Conservation (phyloP, 2,888 invertebrate genomes). For the Pharmacophagus antenor region DNA sequence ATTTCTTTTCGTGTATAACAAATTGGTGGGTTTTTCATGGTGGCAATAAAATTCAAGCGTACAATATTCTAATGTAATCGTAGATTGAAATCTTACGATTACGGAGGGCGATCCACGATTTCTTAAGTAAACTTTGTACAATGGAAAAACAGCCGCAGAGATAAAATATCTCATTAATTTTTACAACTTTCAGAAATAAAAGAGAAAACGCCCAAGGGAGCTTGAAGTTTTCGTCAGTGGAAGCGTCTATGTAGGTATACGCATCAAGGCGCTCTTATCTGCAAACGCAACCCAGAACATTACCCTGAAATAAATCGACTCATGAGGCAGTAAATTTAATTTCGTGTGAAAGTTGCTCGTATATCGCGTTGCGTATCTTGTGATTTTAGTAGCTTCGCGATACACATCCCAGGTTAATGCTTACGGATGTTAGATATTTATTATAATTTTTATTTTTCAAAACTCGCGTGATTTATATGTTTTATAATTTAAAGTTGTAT, state of each 20-base stretch:
- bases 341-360: slow-evolving; percentile 66
- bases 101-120: slow-evolving; percentile 38
- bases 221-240: slow-evolving; percentile 53
- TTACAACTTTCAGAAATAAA: slow-evolving; percentile 66
- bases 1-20: slow-evolving; percentile 24
- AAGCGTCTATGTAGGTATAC: slow-evolving; percentile 44
- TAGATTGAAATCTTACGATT: slow-evolving; percentile 33
- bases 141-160: slow-evolving; percentile 52
- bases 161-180: slow-evolving; percentile 71
- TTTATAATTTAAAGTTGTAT: neutral
- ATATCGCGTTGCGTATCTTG: slow-evolving; percentile 46
- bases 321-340: slow-evolving; percentile 62
- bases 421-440: neutral
- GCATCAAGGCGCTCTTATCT: slow-evolving; percentile 51
- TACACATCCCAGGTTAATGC: slow-evolving; percentile 9
- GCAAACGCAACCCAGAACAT: slow-evolving; percentile 52
- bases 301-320: slow-evolving; percentile 64
- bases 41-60: slow-evolving; percentile 31
- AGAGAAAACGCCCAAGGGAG: slow-evolving; percentile 52
- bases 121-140: slow-evolving; percentile 45
- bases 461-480: neutral
- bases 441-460: neutral
- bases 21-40: slow-evolving; percentile 23
- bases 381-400: slow-evolving; percentile 47
- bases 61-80: slow-evolving; percentile 32